These are phyloP conservation scores for Troglohyphantes excavatus DNA, from an alignment of 2,888 invertebrate genomes.

Conservation along the genomic window DNA sequence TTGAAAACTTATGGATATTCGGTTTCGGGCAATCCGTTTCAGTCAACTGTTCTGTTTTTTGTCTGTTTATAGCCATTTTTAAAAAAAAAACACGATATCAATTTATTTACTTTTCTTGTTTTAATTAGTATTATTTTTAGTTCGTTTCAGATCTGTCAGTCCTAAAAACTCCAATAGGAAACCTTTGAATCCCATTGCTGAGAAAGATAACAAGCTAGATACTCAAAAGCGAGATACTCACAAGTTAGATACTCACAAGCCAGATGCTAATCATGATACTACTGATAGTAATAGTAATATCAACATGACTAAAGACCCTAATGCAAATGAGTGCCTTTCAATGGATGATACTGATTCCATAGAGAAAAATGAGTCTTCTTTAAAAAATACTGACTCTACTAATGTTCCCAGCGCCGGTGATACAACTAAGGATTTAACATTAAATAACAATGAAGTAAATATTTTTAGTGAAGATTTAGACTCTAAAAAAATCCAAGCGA, in stretches of 20 bases:
- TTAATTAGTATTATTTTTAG: slow-evolving; percentile 28
- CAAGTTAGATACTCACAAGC: not conserved
- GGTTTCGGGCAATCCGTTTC: too few species aligned
- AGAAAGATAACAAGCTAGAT: not conserved
- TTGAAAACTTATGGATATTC: too few species aligned
- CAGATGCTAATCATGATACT: too few species aligned
- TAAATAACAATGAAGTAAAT: not conserved
- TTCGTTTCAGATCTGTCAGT: slow-evolving; percentile 39
- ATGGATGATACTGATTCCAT: slow-evolving; percentile 11
- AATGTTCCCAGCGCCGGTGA: not conserved
- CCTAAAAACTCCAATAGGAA: slow-evolving; percentile 4
- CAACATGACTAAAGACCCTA: not conserved
- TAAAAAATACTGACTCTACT: not conserved
- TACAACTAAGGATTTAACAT: not conserved
- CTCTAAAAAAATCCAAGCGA: not conserved
- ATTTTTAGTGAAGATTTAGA: not conserved
- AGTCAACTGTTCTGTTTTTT: too few species aligned
- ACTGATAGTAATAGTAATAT: not conserved
- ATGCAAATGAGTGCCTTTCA: not conserved
- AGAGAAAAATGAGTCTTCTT: not conserved
- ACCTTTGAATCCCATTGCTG: not conserved
- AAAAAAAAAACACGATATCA: not conserved
- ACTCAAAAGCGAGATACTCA: not conserved
- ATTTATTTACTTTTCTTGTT: not conserved
- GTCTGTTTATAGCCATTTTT: too few species aligned